Evolutionary conservation across 2,113 vertebrate genomes (phyloP).

Genomic region (Alces alces): DNA sequence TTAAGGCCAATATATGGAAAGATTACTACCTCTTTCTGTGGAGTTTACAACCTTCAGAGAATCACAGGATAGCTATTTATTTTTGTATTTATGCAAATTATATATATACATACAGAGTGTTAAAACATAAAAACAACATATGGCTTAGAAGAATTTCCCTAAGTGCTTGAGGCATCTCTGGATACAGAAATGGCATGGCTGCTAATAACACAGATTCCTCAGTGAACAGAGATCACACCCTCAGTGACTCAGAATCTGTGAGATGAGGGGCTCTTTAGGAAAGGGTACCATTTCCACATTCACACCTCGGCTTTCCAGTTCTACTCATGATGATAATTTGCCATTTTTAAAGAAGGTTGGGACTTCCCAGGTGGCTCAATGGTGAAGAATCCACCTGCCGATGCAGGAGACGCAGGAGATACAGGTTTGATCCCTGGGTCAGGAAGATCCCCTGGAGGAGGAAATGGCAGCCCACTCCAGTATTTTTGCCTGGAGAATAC

Average conservation of each 20-base stretch:
- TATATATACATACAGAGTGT: slow-evolving; percentile 45
- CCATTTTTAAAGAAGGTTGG: neutral
- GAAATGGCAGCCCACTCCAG: neutral
- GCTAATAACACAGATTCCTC: slow-evolving; percentile 24
- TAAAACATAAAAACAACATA: slow-evolving; percentile 66
- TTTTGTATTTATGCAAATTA: slow-evolving; percentile 70
- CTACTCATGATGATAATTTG: neutral
- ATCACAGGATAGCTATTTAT: slow-evolving; percentile 61
- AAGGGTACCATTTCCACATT: neutral
- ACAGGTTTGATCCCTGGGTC: neutral
- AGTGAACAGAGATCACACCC: neutral
- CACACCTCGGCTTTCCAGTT: neutral
- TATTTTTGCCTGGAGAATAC: neutral
- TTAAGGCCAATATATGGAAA: neutral
- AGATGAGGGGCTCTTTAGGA: neutral
- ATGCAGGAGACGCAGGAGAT: neutral
- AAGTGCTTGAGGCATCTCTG: slow-evolving; percentile 3
- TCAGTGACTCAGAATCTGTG: neutral
- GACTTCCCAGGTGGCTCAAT: neutral
- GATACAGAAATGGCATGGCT: slow-evolving; percentile 14
- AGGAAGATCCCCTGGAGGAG: neutral
- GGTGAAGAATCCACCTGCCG: neutral
- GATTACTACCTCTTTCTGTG: slow-evolving; percentile 16
- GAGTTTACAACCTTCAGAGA: slow-evolving; percentile 28
- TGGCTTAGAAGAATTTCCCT: slow-evolving; percentile 53